Percentiles rank a stretch among this genome's conserved stretches.
Conservation (phyloP, 2,113 vertebrate genomes). For the Spilogale gracilis region DNA sequence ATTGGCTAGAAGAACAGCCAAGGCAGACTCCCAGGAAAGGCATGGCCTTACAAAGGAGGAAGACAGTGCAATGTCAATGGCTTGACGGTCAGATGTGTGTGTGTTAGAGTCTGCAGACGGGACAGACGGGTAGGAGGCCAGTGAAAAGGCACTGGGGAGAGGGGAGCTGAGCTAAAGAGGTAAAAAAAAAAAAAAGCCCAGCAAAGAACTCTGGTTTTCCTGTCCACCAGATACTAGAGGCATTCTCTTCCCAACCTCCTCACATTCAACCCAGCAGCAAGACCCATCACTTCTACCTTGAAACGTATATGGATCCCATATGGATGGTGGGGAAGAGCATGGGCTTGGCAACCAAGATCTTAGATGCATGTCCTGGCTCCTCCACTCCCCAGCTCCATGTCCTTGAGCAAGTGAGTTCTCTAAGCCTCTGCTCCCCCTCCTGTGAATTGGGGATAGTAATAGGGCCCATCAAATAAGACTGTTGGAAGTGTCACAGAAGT, state of each 20-base stretch:
- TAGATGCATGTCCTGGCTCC: background rate
- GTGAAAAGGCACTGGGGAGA: background rate
- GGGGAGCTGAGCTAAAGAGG: background rate
- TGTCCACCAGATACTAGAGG: background rate
- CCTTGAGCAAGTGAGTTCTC: background rate
- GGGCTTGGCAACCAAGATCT: background rate
- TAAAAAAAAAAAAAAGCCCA: background rate
- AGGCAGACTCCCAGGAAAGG: background rate
- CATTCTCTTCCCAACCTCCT: background rate
- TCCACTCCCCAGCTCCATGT: no score
- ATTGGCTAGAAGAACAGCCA: rapidly evolving
- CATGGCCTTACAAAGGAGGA: background rate
- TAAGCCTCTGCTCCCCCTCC: background rate
- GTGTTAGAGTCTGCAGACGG: rapidly evolving
- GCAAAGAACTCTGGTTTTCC: background rate
- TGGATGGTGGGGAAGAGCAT: background rate
- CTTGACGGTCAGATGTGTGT: background rate
- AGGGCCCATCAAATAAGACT: background rate
- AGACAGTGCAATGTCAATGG: background rate
- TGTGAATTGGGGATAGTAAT: background rate
- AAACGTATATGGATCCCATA: background rate
- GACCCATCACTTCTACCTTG: background rate
- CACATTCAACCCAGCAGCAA: background rate
- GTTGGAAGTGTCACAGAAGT: rapidly evolving
- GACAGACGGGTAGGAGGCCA: background rate